Conservation (phyloP, 2,888 invertebrate genomes). For the Mechanitis messenoides region DNA sequence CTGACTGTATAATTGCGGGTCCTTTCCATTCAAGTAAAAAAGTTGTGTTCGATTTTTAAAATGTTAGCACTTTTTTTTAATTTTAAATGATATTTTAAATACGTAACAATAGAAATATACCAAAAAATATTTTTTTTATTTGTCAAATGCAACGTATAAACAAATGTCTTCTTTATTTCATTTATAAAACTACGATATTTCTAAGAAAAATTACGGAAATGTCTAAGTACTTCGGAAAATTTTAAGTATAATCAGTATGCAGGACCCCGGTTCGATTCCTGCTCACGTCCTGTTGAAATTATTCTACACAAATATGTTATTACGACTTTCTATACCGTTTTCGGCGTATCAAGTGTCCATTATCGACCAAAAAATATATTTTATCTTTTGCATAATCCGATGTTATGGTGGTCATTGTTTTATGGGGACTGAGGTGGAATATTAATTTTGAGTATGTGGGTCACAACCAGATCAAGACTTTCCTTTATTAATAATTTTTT, state of each 20-base stretch:
- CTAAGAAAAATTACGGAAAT: conserved; percentile 16
- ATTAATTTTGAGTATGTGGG: conserved; percentile 24
- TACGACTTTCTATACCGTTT: conserved; percentile 66
- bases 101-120: too few species aligned
- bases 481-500: neutral
- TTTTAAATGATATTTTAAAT: too few species aligned
- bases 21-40: conserved; percentile 24
- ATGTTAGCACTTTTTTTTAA: neutral
- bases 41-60: neutral
- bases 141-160: neutral
- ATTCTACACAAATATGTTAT: conserved; percentile 54
- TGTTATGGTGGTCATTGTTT: conserved; percentile 27
- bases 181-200: conserved; percentile 1
- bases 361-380: conserved; percentile 43
- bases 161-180: neutral
- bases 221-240: conserved; percentile 23
- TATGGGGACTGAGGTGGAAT: conserved; percentile 24
- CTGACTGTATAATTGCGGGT: conserved; percentile 39
- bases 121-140: neutral
- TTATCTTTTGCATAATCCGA: conserved; percentile 33
- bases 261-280: conserved; percentile 50
- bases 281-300: conserved; percentile 64
- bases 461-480: conserved; percentile 9
- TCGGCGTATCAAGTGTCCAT: conserved; percentile 47
- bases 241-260: conserved; percentile 48